A percentile compares a stretch with the other conserved stretches of the same genome.
These are phyloP conservation scores for Tapirus terrestris DNA, from an alignment of 2,113 vertebrate species.

Conservation along the genomic window DNA sequence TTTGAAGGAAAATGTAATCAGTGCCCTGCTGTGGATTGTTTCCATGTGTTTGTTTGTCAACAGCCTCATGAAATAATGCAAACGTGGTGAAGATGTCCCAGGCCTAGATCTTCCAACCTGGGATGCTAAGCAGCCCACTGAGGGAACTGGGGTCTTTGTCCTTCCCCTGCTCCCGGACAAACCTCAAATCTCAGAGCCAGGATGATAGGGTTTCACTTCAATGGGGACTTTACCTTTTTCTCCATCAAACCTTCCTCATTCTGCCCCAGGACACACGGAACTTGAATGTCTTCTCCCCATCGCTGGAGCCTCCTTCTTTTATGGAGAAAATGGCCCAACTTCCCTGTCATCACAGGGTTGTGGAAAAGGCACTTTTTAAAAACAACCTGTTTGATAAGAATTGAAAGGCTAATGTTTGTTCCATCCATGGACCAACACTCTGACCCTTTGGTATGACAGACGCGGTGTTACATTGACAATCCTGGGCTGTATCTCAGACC, in stretches of 20 bases:
- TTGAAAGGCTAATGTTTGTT: not conserved
- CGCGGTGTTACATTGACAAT: no score
- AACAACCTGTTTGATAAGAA: not conserved
- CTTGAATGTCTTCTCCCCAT: not conserved
- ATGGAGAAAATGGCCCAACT: not conserved
- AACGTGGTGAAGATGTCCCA: not conserved
- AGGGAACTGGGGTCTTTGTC: not conserved
- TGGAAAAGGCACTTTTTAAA: not conserved
- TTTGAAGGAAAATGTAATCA: conserved; percentile 65
- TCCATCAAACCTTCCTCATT: not conserved
- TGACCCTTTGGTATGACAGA: not conserved
- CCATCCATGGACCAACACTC: not conserved
- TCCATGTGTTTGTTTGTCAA: conserved; percentile 76
- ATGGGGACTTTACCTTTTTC: not conserved
- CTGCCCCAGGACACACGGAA: not conserved
- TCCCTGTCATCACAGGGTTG: not conserved
- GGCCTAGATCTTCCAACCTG: not conserved
- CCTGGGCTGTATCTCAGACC: not conserved
- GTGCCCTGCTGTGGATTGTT: conserved; percentile 34
- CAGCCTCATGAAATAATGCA: conserved; percentile 64
- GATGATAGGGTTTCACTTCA: not conserved
- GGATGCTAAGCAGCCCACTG: conserved; percentile 51
- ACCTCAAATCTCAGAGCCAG: not conserved
- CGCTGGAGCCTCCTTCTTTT: not conserved
- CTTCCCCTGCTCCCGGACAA: not conserved